A percentile compares a stretch with the other conserved stretches of the same genome.
These are phyloP conservation scores for Hoplostethus atlanticus DNA, from an alignment of 2,797 vertebrate genomes.

Conservation along the genomic window DNA sequence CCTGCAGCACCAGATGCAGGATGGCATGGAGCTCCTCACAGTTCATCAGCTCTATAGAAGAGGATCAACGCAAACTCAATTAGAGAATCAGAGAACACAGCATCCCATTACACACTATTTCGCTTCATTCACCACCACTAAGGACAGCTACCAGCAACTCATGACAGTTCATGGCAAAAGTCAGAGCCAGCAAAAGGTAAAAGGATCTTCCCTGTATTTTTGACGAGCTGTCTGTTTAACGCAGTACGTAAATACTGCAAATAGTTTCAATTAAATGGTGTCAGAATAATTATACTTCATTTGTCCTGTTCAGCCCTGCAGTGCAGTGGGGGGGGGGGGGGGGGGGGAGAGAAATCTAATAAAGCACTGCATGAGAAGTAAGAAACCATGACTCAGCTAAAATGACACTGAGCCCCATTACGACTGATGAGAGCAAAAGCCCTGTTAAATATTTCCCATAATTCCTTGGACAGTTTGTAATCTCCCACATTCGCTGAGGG, in stretches of 20 bases:
- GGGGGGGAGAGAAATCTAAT: constrained; percentile 48
- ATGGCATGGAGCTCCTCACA: constrained; percentile 97
- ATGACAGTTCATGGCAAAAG: neutral
- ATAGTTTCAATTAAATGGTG: constrained; percentile 29
- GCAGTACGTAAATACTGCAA: neutral
- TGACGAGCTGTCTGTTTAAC: neutral
- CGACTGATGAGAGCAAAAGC: constrained; percentile 15
- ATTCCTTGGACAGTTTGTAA: constrained; percentile 25
- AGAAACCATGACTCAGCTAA: constrained; percentile 65
- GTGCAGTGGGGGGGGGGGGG: constrained; percentile 45
- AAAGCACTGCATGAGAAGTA: constrained; percentile 20
- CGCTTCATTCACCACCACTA: constrained; percentile 2
- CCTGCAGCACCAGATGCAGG: constrained; percentile 96
- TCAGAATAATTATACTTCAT: constrained; percentile 19
- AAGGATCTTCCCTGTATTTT: constrained; percentile 2
- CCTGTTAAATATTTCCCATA: constrained; percentile 13
- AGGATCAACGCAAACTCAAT: constrained; percentile 52
- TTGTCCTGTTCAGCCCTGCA: constrained; percentile 37
- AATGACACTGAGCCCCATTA: constrained; percentile 29
- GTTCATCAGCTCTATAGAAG: constrained; percentile 90
- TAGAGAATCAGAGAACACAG: constrained; percentile 27
- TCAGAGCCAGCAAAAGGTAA: neutral
- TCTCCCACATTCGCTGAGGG: constrained; percentile 3
- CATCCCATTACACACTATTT: constrained; percentile 2
- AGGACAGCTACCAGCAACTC: neutral